Percentiles rank a stretch among this genome's conserved stretches.
phyloP scores from a whole-genome alignment of 2,113 vertebrate species.

The Chloropsis hardwickii region DNA sequence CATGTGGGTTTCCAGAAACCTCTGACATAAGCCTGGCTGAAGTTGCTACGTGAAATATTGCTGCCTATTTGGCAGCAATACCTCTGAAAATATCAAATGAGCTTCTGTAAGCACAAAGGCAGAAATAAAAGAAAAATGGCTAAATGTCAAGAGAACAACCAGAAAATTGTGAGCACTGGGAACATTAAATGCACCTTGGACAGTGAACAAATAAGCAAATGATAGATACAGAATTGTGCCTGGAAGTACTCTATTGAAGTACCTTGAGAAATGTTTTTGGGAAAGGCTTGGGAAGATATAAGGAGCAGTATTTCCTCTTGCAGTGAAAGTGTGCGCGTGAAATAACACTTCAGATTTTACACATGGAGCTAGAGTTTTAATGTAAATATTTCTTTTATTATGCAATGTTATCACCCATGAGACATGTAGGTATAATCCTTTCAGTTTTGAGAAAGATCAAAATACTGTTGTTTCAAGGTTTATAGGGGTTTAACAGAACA shows the following conservation, averaged over 20 bases:
- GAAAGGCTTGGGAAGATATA: background rate
- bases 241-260: background rate
- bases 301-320: background rate
- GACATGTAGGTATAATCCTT: background rate
- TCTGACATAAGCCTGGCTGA: background rate
- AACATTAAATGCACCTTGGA: background rate
- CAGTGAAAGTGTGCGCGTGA: background rate
- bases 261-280: background rate
- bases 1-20: background rate
- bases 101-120: background rate
- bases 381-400: background rate
- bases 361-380: background rate
- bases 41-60: background rate
- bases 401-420: background rate
- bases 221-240: background rate
- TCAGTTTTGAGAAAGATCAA: background rate
- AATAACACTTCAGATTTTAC: background rate
- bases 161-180: background rate
- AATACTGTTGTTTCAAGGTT: background rate
- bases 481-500: background rate
- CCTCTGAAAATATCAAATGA: background rate
- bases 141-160: background rate
- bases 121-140: background rate
- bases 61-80: background rate
- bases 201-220: background rate